Evolutionary conservation across 2,797 vertebrate species (phyloP).

Genomic region (Melanotaenia boesemani): DNA sequence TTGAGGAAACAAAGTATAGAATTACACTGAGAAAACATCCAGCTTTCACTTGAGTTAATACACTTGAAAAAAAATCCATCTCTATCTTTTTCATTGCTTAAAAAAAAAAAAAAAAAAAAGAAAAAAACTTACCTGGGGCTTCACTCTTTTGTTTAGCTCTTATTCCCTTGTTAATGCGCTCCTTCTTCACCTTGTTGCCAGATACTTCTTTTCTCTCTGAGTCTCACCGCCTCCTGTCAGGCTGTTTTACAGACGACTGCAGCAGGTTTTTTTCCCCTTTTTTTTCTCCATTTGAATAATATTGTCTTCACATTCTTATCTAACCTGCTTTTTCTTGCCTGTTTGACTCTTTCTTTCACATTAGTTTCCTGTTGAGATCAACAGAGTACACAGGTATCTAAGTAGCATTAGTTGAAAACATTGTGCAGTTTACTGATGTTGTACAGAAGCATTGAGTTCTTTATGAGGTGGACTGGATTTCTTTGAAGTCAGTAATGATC

Average conservation of each 20-base stretch:
- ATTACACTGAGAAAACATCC: conserved; percentile 55
- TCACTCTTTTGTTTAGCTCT: conserved; percentile 43
- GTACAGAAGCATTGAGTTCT: conserved; percentile 6
- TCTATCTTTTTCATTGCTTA: conserved; percentile 28
- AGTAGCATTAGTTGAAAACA: conserved; percentile 3
- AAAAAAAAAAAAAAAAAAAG: neutral
- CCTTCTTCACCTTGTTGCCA: conserved; percentile 48
- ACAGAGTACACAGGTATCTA: conserved; percentile 28
- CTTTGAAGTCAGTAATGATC: conserved; percentile 35
- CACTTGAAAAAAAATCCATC: conserved; percentile 36
- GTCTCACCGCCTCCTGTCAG: conserved; percentile 46
- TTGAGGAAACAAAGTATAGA: conserved; percentile 52
- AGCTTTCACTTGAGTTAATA: conserved; percentile 56
- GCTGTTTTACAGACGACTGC: conserved; percentile 20
- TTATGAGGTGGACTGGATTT: conserved; percentile 26
- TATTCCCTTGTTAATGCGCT: conserved; percentile 46
- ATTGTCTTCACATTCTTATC: conserved; percentile 52
- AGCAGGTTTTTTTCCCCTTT: conserved; percentile 26
- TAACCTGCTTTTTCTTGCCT: conserved; percentile 26
- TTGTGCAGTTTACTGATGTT: neutral
- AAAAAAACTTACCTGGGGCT: conserved; percentile 64
- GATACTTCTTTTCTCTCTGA: conserved; percentile 40
- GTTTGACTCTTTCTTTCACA: conserved; percentile 21
- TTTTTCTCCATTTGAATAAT: conserved; percentile 56
- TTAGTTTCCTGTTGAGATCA: conserved; percentile 31